phyloP scores from a whole-genome alignment of 2,888 invertebrate genomes.

The Chesias legatella region DNA sequence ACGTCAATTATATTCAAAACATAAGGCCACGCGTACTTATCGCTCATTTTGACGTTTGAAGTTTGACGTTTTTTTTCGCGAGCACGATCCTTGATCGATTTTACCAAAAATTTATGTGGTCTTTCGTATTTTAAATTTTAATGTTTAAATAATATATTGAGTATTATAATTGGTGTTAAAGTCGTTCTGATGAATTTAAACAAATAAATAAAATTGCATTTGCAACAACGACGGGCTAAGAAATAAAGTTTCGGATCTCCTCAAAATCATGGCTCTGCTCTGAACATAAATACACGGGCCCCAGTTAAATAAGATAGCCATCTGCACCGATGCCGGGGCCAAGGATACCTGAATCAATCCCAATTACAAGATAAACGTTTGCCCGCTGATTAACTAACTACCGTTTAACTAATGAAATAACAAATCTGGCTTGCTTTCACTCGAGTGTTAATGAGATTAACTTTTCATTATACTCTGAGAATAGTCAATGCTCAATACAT shows the following conservation, averaged over 20 bases:
- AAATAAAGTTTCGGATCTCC: background rate
- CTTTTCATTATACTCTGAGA: slow-evolving; percentile 52
- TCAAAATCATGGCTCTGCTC: background rate
- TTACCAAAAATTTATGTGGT: too few species aligned
- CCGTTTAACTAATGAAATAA: slow-evolving; percentile 69
- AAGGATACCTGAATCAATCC: slow-evolving; percentile 51
- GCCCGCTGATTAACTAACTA: slow-evolving; percentile 52
- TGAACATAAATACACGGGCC: background rate
- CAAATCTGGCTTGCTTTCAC: slow-evolving; percentile 61
- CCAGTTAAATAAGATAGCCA: slow-evolving; percentile 23
- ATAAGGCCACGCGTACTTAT: too few species aligned
- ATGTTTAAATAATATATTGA: too few species aligned
- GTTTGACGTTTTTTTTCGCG: too few species aligned
- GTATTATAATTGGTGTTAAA: too few species aligned
- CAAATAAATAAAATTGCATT: too few species aligned
- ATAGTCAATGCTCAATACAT: slow-evolving; percentile 20
- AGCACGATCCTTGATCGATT: too few species aligned
- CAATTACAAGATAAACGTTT: slow-evolving; percentile 46
- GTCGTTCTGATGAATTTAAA: too few species aligned
- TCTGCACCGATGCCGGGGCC: slow-evolving; percentile 19
- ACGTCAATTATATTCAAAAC: too few species aligned
- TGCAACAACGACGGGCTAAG: too few species aligned
- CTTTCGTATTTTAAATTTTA: too few species aligned
- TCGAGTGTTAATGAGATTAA: slow-evolving; percentile 66
- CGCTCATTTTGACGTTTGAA: too few species aligned